These are phyloP conservation scores for Melanerpes aurifrons DNA, from an alignment of 2,113 vertebrate species.

Conservation along the genomic window DNA sequence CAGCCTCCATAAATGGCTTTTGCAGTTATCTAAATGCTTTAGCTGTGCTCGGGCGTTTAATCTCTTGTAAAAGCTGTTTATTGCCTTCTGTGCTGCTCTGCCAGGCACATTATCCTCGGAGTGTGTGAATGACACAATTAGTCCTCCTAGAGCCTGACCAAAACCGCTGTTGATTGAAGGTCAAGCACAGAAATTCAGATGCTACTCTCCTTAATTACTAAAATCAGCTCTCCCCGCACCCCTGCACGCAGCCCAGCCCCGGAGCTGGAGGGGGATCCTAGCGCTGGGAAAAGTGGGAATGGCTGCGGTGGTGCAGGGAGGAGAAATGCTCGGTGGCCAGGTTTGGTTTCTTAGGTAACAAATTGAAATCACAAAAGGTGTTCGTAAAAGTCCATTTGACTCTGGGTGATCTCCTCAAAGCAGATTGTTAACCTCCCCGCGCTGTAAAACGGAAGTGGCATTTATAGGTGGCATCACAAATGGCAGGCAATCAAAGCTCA, in stretches of 20 bases:
- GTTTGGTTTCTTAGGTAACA: slow-evolving; percentile 61
- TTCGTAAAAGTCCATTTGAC: slow-evolving; percentile 53
- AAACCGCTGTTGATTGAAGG: slow-evolving; percentile 49
- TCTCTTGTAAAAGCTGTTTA: slow-evolving; percentile 69
- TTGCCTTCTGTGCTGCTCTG: slow-evolving; percentile 19
- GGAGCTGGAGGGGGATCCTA: neutral
- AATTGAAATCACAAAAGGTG: slow-evolving; percentile 45
- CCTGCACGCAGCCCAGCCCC: neutral
- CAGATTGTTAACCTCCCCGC: neutral
- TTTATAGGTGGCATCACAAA: slow-evolving; percentile 55
- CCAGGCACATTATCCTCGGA: slow-evolving; percentile 36
- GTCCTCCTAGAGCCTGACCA: slow-evolving; percentile 8
- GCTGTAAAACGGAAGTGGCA: slow-evolving; percentile 36
- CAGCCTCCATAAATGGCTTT: slow-evolving; percentile 35
- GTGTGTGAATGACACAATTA: slow-evolving; percentile 9
- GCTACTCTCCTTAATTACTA: slow-evolving; percentile 17
- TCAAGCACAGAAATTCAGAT: slow-evolving; percentile 38
- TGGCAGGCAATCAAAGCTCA: slow-evolving; percentile 63
- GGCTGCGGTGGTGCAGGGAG: neutral
- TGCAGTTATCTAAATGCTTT: slow-evolving; percentile 59
- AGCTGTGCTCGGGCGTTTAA: slow-evolving; percentile 47
- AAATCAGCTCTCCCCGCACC: neutral
- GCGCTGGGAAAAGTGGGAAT: neutral
- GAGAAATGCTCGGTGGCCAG: neutral
- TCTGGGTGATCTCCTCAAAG: slow-evolving; percentile 46